Base-by-base conservation (phyloP, 2,113 vertebrate genomes). In the Sceloporus tristichus region DNA sequence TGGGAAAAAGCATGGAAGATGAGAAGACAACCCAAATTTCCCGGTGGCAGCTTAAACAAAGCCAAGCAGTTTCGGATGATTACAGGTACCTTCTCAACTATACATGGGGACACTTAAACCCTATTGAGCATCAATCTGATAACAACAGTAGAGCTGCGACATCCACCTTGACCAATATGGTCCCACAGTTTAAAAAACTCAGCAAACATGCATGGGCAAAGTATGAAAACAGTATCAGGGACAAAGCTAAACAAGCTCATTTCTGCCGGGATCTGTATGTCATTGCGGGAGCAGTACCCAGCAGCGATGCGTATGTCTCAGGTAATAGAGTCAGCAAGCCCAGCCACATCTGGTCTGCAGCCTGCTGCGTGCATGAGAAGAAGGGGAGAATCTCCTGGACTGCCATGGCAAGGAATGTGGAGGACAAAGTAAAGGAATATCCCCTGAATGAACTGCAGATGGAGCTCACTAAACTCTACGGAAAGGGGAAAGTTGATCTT, bases 101-200 rank as follows among this genome's bases (percentile, higher is more conserved):
- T 77, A 56, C 62, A 8, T 76, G 13, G 48, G 74, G 70, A 3
- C 40, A 73, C n/a, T 18, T 73, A 56, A 85, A 62, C 79, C 74
- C 70, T 1, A 13, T 54, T n/a, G 4, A 1, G 10, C 53, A 85
- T 16, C 53, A 76, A 34, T 9, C 40, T 2, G 38, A 59, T 5
- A 90, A 86, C 0, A 87, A 91, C 0, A 95, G 96, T 92, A 96
- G 95, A 85, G 95, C 94, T 0, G 91, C 96, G 87, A 96, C 96
- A 19, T 97, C 95, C 93, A 95, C 96, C 0, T 86, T 97, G 77
- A 97, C 96, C 11, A 97, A 96, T 19, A 94, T 96, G 62, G 96
- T 96, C 38, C 96, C 96, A 2, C 95, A 93, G 87, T 91, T 87
- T 9, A 68, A 89, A 10, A 94, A 96, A 84, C 96, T 96, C 94